These are phyloP conservation scores for Torymus texanus DNA, from an alignment of 2,888 invertebrate genomes.

Conservation along the genomic window DNA sequence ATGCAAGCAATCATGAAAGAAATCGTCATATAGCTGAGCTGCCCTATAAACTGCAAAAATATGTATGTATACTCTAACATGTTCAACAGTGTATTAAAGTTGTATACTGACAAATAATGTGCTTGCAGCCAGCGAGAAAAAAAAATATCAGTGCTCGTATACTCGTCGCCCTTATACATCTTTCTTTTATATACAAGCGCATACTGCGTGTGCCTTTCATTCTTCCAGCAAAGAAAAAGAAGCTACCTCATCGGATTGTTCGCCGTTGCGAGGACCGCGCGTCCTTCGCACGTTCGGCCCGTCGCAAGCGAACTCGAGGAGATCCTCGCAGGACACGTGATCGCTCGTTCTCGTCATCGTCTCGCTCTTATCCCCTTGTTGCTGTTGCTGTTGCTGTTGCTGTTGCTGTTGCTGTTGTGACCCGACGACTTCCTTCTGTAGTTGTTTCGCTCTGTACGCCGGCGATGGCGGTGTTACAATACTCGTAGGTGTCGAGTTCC, in stretches of 20 bases:
- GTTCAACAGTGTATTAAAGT: no score
- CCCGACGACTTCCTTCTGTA: conserved; percentile 15
- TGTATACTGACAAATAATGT: neutral
- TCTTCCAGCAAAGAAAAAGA: conserved; percentile 63
- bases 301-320: conserved; percentile 90
- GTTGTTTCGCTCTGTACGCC: conserved; percentile 9
- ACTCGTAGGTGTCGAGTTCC: conserved; percentile 59
- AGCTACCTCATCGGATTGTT: conserved; percentile 90
- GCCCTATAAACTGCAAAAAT: no score
- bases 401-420: conserved; percentile 60
- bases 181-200: no score
- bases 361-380: conserved; percentile 48
- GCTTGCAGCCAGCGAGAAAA: neutral
- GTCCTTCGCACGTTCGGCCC: conserved; percentile 83
- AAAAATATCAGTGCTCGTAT: neutral
- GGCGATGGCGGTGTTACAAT: no score
- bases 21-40: no score
- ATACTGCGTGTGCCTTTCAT: neutral
- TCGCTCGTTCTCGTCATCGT: conserved; percentile 77
- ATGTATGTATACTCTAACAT: no score
- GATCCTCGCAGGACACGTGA: conserved; percentile 93
- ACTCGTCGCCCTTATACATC: neutral
- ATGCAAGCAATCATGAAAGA: no score
- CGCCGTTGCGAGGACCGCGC: conserved; percentile 85
- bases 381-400: conserved; percentile 55